Evolutionary conservation across 2,113 vertebrate genomes (phyloP).

Genomic region (Neodon shergylaensis): DNA sequence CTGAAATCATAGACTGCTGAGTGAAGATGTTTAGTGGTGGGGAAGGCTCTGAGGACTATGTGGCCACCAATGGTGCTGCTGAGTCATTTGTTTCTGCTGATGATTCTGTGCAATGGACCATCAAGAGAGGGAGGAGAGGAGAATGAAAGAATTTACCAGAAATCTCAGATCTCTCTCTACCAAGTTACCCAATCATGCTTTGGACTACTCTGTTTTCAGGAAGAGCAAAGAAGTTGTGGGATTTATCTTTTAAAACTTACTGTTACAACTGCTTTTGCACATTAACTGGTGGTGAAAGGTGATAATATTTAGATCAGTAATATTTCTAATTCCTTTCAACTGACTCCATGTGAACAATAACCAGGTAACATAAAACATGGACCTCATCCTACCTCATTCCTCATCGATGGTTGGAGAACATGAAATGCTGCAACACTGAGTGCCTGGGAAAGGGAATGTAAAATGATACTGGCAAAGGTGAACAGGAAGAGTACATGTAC

Average conservation of each 20-base stretch:
- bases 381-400: background rate
- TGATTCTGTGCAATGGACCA: background rate
- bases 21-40: background rate
- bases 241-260: background rate
- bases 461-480: background rate
- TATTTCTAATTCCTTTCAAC: background rate
- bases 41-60: background rate
- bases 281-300: background rate
- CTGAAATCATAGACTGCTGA: background rate
- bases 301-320: background rate
- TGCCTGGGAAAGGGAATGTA: background rate
- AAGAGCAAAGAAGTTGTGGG: background rate
- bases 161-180: background rate
- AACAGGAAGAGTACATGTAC: accelerated
- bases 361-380: background rate
- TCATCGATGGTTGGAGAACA: background rate
- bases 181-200: background rate
- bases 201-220: background rate
- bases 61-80: accelerated
- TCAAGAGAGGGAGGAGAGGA: background rate
- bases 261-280: background rate
- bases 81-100: background rate
- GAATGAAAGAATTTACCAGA: background rate
- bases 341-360: background rate
- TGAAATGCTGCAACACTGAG: background rate